These are phyloP conservation scores for Atopsyche davidsoni DNA, from an alignment of 1,140 invertebrate species.

Conservation along the genomic window DNA sequence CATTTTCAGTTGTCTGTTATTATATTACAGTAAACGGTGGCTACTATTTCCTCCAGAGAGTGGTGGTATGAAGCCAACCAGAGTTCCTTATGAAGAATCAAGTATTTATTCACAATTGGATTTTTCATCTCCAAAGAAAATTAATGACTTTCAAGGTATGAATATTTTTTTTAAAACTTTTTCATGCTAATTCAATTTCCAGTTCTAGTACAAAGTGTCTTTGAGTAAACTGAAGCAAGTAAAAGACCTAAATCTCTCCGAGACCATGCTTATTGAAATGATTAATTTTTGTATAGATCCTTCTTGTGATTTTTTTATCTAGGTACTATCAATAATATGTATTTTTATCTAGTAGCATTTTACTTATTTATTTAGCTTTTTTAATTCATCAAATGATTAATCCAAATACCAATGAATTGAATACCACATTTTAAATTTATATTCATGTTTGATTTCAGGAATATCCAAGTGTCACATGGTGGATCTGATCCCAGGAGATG, in stretches of 20 bases:
- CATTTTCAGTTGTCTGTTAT: too few species aligned
- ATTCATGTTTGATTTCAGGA: slow-evolving; percentile 34
- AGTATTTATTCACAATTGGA: slow-evolving; percentile 87
- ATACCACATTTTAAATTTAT: slow-evolving; percentile 14
- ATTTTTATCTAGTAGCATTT: not conserved
- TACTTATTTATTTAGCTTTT: too few species aligned
- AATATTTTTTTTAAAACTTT: slow-evolving; percentile 10
- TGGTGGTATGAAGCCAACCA: slow-evolving; percentile 66
- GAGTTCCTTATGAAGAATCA: slow-evolving; percentile 95
- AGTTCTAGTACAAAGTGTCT: too few species aligned
- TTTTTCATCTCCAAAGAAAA: slow-evolving; percentile 59
- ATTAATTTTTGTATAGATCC: too few species aligned
- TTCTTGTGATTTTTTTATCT: too few species aligned
- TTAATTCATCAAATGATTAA: too few species aligned
- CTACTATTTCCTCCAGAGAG: slow-evolving; percentile 81
- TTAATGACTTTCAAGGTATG: slow-evolving; percentile 40
- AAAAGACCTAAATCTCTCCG: too few species aligned
- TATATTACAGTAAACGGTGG: slow-evolving; percentile 78
- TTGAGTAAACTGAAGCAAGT: too few species aligned
- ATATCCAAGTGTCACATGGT: slow-evolving; percentile 44
- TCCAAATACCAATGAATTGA: too few species aligned
- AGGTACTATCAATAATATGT: too few species aligned
- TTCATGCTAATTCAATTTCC: too few species aligned
- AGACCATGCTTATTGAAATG: too few species aligned
- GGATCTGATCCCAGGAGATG: slow-evolving; percentile 75